These are phyloP conservation scores for Prionace glauca DNA, from an alignment of 2,797 vertebrate species.

Conservation along the genomic window DNA sequence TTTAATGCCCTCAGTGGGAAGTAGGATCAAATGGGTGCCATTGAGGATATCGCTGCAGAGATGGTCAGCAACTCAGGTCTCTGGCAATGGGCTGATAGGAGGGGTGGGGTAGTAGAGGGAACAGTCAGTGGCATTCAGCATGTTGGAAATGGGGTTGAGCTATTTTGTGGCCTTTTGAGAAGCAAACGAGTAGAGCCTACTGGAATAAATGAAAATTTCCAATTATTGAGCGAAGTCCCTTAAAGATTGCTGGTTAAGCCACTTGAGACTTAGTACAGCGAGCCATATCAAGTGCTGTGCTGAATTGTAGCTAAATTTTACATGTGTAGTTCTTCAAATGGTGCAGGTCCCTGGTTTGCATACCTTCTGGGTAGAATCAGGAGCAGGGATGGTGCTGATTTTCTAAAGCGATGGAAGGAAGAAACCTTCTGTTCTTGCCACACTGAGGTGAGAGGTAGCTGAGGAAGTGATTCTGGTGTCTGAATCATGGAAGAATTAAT, in stretches of 20 bases:
- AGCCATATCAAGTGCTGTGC: neutral
- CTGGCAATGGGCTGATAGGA: neutral
- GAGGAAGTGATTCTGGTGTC: neutral
- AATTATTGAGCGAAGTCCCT: neutral
- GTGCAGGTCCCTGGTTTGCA: neutral
- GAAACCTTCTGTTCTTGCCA: neutral
- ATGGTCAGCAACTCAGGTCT: neutral
- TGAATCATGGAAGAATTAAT: neutral
- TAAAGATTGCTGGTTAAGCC: neutral
- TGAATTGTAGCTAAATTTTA: neutral
- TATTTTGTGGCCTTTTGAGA: neutral
- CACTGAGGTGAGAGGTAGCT: too few relatives aligned
- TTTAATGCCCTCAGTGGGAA: too few relatives aligned
- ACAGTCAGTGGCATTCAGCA: neutral
- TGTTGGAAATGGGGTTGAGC: neutral
- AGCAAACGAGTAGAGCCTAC: neutral
- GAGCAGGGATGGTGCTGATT: neutral
- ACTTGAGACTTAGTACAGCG: too few relatives aligned
- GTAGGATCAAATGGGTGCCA: too few relatives aligned
- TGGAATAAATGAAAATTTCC: neutral
- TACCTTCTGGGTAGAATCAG: neutral
- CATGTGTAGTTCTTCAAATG: neutral
- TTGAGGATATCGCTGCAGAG: too few relatives aligned
- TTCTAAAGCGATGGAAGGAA: neutral
- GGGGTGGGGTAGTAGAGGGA: neutral